Conservation (phyloP, 2,113 vertebrate species). For the Rousettus leschenaultii region DNA sequence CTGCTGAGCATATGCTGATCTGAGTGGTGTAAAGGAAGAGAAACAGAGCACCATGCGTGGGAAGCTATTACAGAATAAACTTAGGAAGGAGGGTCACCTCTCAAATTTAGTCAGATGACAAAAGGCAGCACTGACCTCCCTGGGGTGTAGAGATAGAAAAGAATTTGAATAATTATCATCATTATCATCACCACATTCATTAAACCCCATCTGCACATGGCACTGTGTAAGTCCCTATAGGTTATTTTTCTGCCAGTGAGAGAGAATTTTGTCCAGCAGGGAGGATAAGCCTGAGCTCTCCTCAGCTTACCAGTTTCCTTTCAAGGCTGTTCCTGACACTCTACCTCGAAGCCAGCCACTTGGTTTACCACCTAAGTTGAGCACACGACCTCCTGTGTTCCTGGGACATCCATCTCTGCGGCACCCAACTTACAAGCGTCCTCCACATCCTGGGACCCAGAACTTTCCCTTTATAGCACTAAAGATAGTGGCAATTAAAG, state of each 20-base stretch:
- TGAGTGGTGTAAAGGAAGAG: background rate
- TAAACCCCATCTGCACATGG: slow-evolving; percentile 59
- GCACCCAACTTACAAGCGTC: background rate
- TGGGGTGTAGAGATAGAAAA: slow-evolving; percentile 10
- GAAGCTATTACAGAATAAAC: background rate
- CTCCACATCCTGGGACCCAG: background rate
- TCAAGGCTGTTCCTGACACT: background rate
- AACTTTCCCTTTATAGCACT: background rate
- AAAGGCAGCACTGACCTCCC: slow-evolving; percentile 41
- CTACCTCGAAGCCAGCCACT: background rate
- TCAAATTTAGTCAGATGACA: slow-evolving; percentile 48
- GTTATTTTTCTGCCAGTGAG: slow-evolving; percentile 35
- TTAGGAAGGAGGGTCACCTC: slow-evolving; percentile 51
- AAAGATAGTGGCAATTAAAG: background rate
- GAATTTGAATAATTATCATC: slow-evolving; percentile 69
- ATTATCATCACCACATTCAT: slow-evolving; percentile 71
- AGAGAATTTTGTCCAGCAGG: slow-evolving; percentile 28
- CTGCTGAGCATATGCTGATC: background rate
- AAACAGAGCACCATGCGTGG: background rate
- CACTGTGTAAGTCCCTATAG: slow-evolving; percentile 13
- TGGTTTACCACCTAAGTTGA: background rate
- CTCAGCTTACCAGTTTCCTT: background rate
- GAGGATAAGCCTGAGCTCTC: background rate
- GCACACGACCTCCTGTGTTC: background rate
- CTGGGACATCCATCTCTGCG: background rate